Percentiles rank a stretch among this genome's conserved stretches.
Evolutionary conservation across 2,797 vertebrate genomes (phyloP).

Genomic region (Microcaecilia unicolor): DNA sequence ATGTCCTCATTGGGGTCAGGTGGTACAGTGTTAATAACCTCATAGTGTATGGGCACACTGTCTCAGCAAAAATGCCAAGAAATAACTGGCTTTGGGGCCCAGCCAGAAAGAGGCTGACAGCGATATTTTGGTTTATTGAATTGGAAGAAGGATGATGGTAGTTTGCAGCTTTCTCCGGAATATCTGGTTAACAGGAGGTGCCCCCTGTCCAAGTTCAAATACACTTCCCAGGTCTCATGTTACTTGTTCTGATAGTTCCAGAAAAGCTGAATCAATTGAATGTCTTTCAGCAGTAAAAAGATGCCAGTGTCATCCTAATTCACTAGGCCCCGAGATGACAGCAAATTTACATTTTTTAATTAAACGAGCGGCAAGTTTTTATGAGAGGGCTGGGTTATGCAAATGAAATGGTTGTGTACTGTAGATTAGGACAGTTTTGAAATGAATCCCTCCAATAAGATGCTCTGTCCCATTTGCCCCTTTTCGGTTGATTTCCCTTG

Average conservation of each 20-base stretch:
- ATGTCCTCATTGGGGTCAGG: too few species aligned
- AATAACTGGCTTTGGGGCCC: too few species aligned
- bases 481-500: constrained; percentile 87
- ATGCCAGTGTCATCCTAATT: constrained; percentile 98
- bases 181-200: too few species aligned
- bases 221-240: constrained; percentile 48
- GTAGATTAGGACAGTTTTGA: constrained; percentile 99
- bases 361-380: constrained; percentile 99
- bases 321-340: constrained; percentile 96
- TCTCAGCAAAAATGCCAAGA: too few species aligned
- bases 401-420: constrained; percentile 99
- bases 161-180: too few species aligned
- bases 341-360: constrained; percentile 99
- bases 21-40: too few species aligned
- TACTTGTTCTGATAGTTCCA: constrained; percentile 76
- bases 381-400: constrained; percentile 98
- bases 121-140: too few species aligned
- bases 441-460: constrained; percentile 94
- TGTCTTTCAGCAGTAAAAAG: constrained; percentile 99
- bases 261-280: constrained; percentile 94
- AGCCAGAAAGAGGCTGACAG: too few species aligned
- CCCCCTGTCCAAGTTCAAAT: too few species aligned
- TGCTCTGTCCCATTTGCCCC: constrained; percentile 87
- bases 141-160: too few species aligned
- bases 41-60: too few species aligned